Evolutionary conservation across 2,888 invertebrate genomes (phyloP).

Genomic region (Rotaria magnacalcarata): DNA sequence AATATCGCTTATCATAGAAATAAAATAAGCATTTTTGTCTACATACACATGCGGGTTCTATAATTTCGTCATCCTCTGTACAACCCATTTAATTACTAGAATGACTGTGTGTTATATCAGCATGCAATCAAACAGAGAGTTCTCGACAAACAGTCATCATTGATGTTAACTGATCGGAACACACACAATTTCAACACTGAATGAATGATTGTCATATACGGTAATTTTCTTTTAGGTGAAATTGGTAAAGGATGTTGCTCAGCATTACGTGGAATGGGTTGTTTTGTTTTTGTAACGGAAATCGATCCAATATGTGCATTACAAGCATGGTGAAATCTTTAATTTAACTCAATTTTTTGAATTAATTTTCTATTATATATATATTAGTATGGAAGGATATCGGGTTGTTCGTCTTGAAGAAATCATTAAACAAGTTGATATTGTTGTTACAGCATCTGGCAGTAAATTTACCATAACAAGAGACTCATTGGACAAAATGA

Average conservation of each 20-base stretch:
- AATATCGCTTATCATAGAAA: too few relatives aligned
- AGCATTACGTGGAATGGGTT: constrained; percentile 87
- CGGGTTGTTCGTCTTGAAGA: constrained; percentile 88
- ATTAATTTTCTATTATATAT: not conserved
- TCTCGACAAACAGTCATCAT: too few relatives aligned
- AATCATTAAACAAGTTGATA: constrained; percentile 82
- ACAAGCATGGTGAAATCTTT: constrained; percentile 72
- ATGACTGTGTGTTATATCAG: too few relatives aligned
- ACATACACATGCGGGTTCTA: too few relatives aligned
- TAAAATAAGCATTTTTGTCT: too few relatives aligned
- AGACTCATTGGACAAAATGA: constrained; percentile 92
- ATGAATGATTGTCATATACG: too few relatives aligned
- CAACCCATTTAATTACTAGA: too few relatives aligned
- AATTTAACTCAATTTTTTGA: not conserved
- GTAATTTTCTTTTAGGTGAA: constrained; percentile 44
- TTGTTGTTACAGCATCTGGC: constrained; percentile 89
- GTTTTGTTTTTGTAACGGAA: constrained; percentile 85
- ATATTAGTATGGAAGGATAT: constrained; percentile 83
- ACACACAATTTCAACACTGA: too few relatives aligned
- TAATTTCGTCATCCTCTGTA: too few relatives aligned
- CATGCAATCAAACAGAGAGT: too few relatives aligned
- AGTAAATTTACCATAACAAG: constrained; percentile 91
- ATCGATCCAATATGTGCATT: constrained; percentile 95
- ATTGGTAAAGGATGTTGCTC: constrained; percentile 94
- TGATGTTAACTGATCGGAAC: too few relatives aligned